Evolutionary conservation across 2,888 invertebrate species (phyloP).

Genomic region (Phyllotreta striolata): DNA sequence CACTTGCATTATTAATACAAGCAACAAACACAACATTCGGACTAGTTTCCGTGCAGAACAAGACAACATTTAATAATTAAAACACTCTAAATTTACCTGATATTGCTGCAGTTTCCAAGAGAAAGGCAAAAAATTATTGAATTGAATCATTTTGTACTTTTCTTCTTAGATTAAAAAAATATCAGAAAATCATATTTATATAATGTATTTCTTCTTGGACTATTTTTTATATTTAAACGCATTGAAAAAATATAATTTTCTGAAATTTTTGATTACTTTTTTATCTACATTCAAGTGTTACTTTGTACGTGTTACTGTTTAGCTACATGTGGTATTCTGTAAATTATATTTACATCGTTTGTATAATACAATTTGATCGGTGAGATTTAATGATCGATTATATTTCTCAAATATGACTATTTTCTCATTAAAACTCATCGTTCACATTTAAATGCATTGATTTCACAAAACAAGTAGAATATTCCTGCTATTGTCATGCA

Average conservation of each 20-base stretch:
- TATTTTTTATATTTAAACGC: not conserved
- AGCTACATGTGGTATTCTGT: constrained; percentile 4
- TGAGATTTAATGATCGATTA: no score
- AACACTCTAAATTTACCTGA: constrained; percentile 41
- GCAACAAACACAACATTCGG: not conserved
- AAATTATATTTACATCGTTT: not conserved
- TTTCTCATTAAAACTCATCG: no score
- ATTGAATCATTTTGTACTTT: constrained; percentile 9
- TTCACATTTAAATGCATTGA: no score
- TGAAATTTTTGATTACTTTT: not conserved
- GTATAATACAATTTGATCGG: no score
- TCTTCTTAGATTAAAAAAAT: not conserved
- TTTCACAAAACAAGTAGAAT: no score
- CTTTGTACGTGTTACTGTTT: constrained; percentile 3
- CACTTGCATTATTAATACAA: not conserved
- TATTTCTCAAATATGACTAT: no score
- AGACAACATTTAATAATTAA: constrained; percentile 39
- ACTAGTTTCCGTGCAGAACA: constrained; percentile 10
- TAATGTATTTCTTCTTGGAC: constrained; percentile 1
- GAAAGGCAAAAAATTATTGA: constrained; percentile 38
- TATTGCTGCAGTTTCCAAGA: constrained; percentile 53
- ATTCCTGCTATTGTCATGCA: no score
- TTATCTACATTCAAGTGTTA: constrained; percentile 7
- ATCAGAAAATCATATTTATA: constrained; percentile 14
- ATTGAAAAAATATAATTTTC: constrained; percentile 3